These are phyloP conservation scores for Cranoglanis bouderius DNA, from an alignment of 2,113 vertebrate species.

Conservation along the genomic window DNA sequence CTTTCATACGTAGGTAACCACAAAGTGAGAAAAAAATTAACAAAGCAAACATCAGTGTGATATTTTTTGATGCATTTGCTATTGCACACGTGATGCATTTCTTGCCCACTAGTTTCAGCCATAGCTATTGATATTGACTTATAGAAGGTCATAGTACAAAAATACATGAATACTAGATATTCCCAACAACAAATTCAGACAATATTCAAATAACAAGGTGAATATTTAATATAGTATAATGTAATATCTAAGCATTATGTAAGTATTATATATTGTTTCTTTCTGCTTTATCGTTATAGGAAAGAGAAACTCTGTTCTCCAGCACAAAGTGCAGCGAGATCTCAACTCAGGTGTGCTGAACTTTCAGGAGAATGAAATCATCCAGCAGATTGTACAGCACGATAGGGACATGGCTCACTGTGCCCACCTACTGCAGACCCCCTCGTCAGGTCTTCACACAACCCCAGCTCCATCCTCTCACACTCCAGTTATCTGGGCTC, in stretches of 20 bases:
- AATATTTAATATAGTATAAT: neutral
- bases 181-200: neutral
- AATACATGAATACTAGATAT: neutral
- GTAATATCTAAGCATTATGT: neutral
- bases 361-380: conserved; percentile 95
- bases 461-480: conserved; percentile 71
- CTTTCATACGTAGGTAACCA: neutral
- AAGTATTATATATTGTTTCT: neutral
- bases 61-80: conserved; percentile 1
- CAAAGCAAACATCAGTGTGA: neutral
- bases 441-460: conserved; percentile 46
- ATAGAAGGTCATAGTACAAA: neutral
- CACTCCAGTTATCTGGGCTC: conserved; percentile 91
- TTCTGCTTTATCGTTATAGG: conserved; percentile 70
- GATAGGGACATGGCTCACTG: conserved; percentile 97
- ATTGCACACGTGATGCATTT: neutral
- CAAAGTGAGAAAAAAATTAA: neutral
- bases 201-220: neutral
- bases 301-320: conserved; percentile 93
- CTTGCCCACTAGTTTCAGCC: neutral
- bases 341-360: conserved; percentile 93
- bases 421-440: conserved; percentile 81
- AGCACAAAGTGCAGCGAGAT: conserved; percentile 95
- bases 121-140: neutral
- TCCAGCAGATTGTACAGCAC: conserved; percentile 98